Evolutionary conservation across 2,113 vertebrate species (phyloP), one percentile per base, ranked within the genome.

Genomic region (Stictonetta naevosa): DNA sequence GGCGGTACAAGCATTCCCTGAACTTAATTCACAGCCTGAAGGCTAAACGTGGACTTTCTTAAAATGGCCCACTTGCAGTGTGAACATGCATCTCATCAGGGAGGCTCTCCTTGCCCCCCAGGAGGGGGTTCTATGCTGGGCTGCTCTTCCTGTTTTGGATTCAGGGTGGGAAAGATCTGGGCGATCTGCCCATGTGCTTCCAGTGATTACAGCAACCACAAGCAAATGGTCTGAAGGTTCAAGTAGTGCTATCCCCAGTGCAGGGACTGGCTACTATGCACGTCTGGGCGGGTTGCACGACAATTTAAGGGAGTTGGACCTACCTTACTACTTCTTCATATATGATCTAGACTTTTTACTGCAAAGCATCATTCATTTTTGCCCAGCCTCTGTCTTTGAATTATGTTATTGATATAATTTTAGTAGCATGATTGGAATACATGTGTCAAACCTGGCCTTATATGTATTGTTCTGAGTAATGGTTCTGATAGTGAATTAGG

Each of bases 381-480:
- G 31, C 28, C 4, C 23, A 63, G 15, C 13, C 68, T 77, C 23
- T 60, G 10, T 64, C 44, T 40, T 13, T 72, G 33, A 71, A 78
- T 87, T 59, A 7, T 38, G 1, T 36, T 48, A 23, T 0, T 77
- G 77, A 17, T 34, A 17, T 29, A 28, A 52, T 16, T 60, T 53
- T 29, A 72, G n/a, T 33, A 68, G n/a, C 23, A 31, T 20, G 31
- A 76, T n/a, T 50, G 52, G 77, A 81, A 11, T 16, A 63, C 63
- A 38, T 5, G 1, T 68, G 46, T 26, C 53, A 62, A 64, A 36
- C 19, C 48, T 71, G 66, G 44, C 34, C 23, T 90, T 38, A 23
- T 8, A 10, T 0, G 0, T 31, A 6, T 13, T 34, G 26, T 38
- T 63, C 34, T 44, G 40, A 31, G 36, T 29, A 46, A 33, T 4